Conservation (phyloP, 2,888 invertebrate species). For the Baccha elongata region DNA sequence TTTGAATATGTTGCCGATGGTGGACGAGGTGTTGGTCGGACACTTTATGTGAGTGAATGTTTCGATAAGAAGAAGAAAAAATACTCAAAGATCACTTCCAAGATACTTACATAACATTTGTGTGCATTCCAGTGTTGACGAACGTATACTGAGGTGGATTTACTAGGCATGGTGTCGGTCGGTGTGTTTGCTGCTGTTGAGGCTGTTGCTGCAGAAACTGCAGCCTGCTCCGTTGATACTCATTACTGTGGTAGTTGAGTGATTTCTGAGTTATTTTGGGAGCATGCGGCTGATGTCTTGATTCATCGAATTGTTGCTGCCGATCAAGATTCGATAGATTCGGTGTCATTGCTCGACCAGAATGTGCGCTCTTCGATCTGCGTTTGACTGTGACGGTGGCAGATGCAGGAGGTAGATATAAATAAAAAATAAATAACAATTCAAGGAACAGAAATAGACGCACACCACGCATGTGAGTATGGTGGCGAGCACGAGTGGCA, state of each 20-base stretch:
- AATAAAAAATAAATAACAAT: constrained; percentile 37
- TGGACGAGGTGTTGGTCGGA: constrained; percentile 80
- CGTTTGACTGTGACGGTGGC: constrained; percentile 79
- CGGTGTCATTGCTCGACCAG: constrained; percentile 79
- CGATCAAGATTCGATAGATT: constrained; percentile 76
- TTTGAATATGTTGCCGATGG: constrained; percentile 83
- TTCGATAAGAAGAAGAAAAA: constrained; percentile 7
- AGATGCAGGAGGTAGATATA: constrained; percentile 22
- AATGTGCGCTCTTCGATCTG: constrained; percentile 82
- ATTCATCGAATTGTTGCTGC: constrained; percentile 74
- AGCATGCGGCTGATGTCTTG: constrained; percentile 70
- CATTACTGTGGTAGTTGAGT: constrained; percentile 82
- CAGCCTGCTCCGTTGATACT: constrained; percentile 79
- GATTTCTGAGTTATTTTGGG: constrained; percentile 81
- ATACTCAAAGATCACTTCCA: constrained; percentile 2
- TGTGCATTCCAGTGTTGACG: constrained; percentile 81
- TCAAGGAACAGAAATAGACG: constrained; percentile 57
- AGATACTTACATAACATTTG: constrained; percentile 82
- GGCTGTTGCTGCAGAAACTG: constrained; percentile 78
- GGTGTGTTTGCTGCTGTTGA: constrained; percentile 66
- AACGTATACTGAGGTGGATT: constrained; percentile 78
- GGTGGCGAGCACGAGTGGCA: constrained; percentile 1
- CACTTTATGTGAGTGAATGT: constrained; percentile 76
- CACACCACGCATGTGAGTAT: constrained; percentile 16
- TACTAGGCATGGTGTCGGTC: constrained; percentile 74